These are phyloP conservation scores for Stichodactyla helianthus DNA, from an alignment of 64 coral and sea anemone species.

Conservation along the genomic window DNA sequence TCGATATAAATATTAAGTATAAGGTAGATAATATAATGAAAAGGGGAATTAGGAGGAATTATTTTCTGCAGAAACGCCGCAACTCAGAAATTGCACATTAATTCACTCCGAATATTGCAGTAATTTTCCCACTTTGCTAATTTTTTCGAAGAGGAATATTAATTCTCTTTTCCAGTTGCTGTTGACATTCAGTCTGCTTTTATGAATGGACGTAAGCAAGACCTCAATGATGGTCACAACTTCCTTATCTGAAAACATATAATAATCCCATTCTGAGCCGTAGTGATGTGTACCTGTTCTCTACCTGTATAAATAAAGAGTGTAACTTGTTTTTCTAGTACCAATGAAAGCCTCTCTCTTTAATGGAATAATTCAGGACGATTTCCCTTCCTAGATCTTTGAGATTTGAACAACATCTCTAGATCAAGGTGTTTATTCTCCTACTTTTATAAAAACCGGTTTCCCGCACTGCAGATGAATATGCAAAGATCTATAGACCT, in stretches of 20 bases:
- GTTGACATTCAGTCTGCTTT: neutral
- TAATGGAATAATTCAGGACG: neutral
- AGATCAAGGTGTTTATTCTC: neutral
- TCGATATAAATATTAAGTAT: slow-evolving; percentile 5
- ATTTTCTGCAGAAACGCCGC: neutral
- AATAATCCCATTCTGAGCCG: neutral
- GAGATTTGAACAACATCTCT: neutral
- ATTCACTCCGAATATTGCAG: neutral
- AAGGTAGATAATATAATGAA: neutral
- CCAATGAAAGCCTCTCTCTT: neutral
- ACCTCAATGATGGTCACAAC: neutral
- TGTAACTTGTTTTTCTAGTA: neutral
- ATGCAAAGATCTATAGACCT: neutral
- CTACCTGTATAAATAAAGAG: neutral
- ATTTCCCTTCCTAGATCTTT: neutral
- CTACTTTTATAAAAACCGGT: neutral
- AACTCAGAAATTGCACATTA: neutral
- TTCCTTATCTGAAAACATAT: neutral
- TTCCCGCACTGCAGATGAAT: neutral
- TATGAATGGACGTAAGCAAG: slow-evolving; percentile 12
- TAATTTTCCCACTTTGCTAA: neutral
- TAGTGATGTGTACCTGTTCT: neutral
- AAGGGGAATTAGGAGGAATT: neutral
- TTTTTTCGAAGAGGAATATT: neutral
- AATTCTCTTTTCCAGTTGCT: neutral